Evolutionary conservation across 2,888 invertebrate genomes (phyloP).

Genomic region (Acholoe squamosa): DNA sequence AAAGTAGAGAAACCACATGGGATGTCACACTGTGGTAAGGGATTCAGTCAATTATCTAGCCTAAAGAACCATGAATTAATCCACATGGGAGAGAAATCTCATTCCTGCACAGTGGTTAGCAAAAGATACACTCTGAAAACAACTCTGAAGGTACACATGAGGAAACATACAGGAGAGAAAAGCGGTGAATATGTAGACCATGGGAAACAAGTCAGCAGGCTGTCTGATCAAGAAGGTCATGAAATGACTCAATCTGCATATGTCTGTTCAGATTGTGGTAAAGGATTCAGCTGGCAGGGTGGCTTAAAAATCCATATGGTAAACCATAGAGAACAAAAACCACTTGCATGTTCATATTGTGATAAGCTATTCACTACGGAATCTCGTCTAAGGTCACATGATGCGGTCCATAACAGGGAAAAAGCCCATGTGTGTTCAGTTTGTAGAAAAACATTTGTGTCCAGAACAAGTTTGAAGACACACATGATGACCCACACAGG

Average conservation of each 20-base stretch:
- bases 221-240: no score
- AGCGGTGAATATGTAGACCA: background rate
- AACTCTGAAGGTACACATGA: background rate
- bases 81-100: background rate
- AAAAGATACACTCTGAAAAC: background rate
- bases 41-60: background rate
- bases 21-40: background rate
- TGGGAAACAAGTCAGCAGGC: no score
- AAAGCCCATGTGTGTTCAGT: no score
- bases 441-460: no score
- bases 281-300: background rate
- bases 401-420: no score
- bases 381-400: no score
- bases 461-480: no score
- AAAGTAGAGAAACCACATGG: background rate
- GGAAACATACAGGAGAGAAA: background rate
- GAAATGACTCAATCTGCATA: no score
- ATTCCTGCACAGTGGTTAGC: background rate
- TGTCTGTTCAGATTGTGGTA: background rate
- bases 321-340: no score
- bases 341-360: no score
- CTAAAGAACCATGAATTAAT: background rate
- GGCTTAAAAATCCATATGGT: no score
- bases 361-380: no score
- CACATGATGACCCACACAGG: slow-evolving; percentile 32